Evolutionary conservation across 2,888 invertebrate species (phyloP).

Genomic region (Morpho deidamia): DNA sequence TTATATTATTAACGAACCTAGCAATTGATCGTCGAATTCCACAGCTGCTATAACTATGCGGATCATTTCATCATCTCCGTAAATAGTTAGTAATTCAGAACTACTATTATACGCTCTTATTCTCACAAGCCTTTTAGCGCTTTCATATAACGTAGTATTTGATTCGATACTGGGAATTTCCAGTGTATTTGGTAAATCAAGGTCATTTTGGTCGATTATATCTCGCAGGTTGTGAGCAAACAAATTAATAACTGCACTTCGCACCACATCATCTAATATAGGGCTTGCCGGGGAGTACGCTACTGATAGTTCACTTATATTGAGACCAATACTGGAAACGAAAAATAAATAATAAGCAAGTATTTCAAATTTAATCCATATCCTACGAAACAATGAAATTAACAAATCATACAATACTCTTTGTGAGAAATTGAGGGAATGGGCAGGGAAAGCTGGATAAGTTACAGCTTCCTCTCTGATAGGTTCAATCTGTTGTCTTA

Average conservation of each 20-base stretch:
- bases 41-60: slow-evolving; percentile 72
- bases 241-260: slow-evolving; percentile 33
- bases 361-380: background rate
- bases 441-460: slow-evolving; percentile 49
- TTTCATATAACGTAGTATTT: slow-evolving; percentile 37
- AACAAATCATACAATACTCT: slow-evolving; percentile 46
- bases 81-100: slow-evolving; percentile 45
- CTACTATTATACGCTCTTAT: slow-evolving; percentile 47
- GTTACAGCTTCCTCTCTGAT: slow-evolving; percentile 34
- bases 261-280: slow-evolving; percentile 51
- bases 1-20: slow-evolving; percentile 35
- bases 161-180: slow-evolving; percentile 27
- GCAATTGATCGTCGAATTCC: slow-evolving; percentile 75
- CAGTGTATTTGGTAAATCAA: slow-evolving; percentile 29
- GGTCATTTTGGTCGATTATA: slow-evolving; percentile 33
- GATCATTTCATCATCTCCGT: slow-evolving; percentile 45
- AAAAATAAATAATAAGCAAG: background rate
- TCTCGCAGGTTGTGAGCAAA: slow-evolving; percentile 35
- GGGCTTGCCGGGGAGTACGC: slow-evolving; percentile 69
- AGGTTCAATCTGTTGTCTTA: slow-evolving; percentile 83
- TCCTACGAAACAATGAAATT: background rate
- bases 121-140: slow-evolving; percentile 40
- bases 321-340: slow-evolving; percentile 49
- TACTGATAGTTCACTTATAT: slow-evolving; percentile 43
- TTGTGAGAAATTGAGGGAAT: slow-evolving; percentile 29